Base-by-base conservation (phyloP, 2,113 vertebrate genomes). In the Mesembrinibis cayennensis region DNA sequence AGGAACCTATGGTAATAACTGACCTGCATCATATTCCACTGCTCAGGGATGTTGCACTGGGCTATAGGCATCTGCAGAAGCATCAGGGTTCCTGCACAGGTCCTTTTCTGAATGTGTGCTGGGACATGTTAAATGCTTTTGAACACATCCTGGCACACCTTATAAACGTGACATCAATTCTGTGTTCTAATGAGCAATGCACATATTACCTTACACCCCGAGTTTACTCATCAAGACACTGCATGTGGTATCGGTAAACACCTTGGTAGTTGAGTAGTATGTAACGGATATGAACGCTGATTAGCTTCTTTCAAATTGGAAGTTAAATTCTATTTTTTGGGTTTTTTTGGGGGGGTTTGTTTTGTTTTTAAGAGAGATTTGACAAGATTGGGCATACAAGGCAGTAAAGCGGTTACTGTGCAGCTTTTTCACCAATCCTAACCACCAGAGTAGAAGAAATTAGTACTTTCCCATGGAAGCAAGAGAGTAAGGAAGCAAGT, bases 21-120 rank as follows among this genome's bases (percentile, higher is more conserved):
- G 42, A 26, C 12, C 32, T 6, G 11, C 1, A 4, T 12, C 80
- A 16, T 3, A 15, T 4, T 34, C 17, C 8, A 1, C 17, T 11
- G 30, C 23, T 29, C 52, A 20, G 12, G n/a, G 44, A 45, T 13
- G 26, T 32, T 38, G 61, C n/a, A 1, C 13, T 7, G 55, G 49
- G 29, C 53, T 63, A 42, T 1, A 26, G 36, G 38, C 5, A 36
- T 9, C 19, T 2, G 2, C 73, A 42, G 61, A 56, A 65, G 34
- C 74, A 26, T 9, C 25, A 21, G 20, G 10, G 23, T 29, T 47
- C 10, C 22, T 6, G 12, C 49, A 36, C 10, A 19, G 58, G 23
- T 22, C 15, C 30, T 70, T 18, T 71, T 27, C 52, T 11, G 12
- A 72, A n/a, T 2, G 38, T 0, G 1, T 21, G 34, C 34, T 29